These are phyloP conservation scores for Acrobasis suavella DNA, from an alignment of 2,888 invertebrate species.

Conservation along the genomic window DNA sequence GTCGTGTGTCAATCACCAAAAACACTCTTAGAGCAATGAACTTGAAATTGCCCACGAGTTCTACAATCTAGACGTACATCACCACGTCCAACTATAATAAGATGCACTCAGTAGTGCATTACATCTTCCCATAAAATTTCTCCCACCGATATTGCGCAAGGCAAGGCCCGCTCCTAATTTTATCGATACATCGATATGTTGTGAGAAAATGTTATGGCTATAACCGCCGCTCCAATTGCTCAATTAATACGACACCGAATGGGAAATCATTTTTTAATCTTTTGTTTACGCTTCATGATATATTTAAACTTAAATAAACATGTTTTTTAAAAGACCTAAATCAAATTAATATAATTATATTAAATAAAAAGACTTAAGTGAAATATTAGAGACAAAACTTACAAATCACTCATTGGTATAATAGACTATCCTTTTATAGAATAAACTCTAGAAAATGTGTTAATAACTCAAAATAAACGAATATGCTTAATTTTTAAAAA, in stretches of 20 bases:
- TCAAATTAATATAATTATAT: too few relatives aligned
- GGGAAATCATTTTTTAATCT: slow-evolving; percentile 26
- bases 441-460: too few relatives aligned
- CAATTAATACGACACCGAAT: slow-evolving; percentile 46
- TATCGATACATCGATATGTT: slow-evolving; percentile 54
- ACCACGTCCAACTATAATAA: slow-evolving; percentile 15
- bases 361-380: too few relatives aligned
- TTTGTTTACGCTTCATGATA: slow-evolving; percentile 21
- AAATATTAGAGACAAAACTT: too few relatives aligned
- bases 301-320: background rate
- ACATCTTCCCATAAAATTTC: slow-evolving; percentile 41
- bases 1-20: slow-evolving; percentile 1
- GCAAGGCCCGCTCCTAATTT: slow-evolving; percentile 57
- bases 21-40: slow-evolving; percentile 13
- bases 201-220: slow-evolving; percentile 58
- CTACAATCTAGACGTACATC: slow-evolving; percentile 18
- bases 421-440: too few relatives aligned
- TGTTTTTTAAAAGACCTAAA: too few relatives aligned
- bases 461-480: too few relatives aligned
- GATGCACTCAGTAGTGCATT: slow-evolving; percentile 37
- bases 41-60: background rate
- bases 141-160: slow-evolving; percentile 53
- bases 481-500: too few relatives aligned
- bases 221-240: slow-evolving; percentile 58
- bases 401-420: too few relatives aligned